Evolutionary conservation across 37 sponge, comb jelly and placozoan species (phyloP).

Genomic region (Sycon ciliatum): DNA sequence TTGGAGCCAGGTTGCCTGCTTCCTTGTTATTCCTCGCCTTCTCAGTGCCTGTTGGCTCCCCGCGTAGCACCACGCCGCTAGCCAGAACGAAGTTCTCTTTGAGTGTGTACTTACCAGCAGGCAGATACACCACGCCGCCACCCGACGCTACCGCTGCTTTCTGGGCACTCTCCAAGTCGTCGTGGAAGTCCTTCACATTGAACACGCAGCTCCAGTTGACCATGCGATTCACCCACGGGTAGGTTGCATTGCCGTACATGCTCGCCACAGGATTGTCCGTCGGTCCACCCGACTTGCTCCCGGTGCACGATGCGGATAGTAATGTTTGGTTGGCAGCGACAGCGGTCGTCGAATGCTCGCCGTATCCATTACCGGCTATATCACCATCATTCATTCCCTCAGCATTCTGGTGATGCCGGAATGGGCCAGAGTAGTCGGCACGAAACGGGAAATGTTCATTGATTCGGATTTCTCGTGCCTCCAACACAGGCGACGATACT

Average conservation of each 20-base stretch:
- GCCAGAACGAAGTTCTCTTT: neutral
- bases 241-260: constrained; percentile 14
- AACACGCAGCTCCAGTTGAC: constrained; percentile 21
- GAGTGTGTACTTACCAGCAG: constrained; percentile 1
- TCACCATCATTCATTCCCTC: too few relatives aligned
- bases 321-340: too few relatives aligned
- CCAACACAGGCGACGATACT: too few relatives aligned
- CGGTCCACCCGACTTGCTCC: constrained; percentile 16
- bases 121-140: constrained; percentile 5
- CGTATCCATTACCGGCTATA: too few relatives aligned
- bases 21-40: neutral
- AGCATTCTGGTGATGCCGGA: too few relatives aligned
- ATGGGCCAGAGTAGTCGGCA: too few relatives aligned
- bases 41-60: neutral
- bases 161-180: constrained; percentile 1
- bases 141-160: constrained; percentile 5
- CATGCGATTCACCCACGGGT: constrained; percentile 14
- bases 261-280: constrained; percentile 11
- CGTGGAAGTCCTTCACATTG: constrained; percentile 10
- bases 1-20: constrained; percentile 9
- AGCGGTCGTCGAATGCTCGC: too few relatives aligned
- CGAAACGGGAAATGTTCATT: too few relatives aligned
- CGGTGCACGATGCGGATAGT: too few relatives aligned
- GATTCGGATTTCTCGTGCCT: too few relatives aligned
- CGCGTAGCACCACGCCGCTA: constrained; percentile 9